Conservation (phyloP, 2,797 vertebrate species). For the Gadopsis bispinosus region DNA sequence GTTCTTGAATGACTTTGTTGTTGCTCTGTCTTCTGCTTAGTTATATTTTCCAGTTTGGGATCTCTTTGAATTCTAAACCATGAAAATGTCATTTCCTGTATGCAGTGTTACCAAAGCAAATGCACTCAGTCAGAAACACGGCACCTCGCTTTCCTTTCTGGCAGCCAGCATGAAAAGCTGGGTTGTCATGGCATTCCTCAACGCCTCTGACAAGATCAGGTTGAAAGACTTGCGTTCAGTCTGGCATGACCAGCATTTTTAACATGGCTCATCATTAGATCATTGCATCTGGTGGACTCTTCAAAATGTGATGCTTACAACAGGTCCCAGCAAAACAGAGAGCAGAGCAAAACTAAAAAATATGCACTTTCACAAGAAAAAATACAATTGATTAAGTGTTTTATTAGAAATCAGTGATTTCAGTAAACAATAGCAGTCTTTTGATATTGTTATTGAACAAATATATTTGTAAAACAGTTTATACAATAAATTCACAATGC, state of each 20-base stretch:
- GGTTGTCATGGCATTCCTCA: neutral
- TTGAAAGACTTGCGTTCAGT: neutral
- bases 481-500: conserved; percentile 50
- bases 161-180: neutral
- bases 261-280: neutral
- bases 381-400: conserved; percentile 19
- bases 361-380: neutral
- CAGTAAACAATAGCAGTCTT: conserved; percentile 29
- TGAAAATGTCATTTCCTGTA: neutral
- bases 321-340: neutral
- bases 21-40: too few species aligned
- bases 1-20: neutral
- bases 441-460: conserved; percentile 1
- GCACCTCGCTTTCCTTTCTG: neutral
- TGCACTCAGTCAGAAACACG: neutral
- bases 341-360: conserved; percentile 1
- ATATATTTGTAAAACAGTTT: conserved; percentile 17
- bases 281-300: neutral
- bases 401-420: conserved; percentile 65
- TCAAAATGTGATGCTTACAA: neutral
- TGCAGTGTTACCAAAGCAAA: neutral
- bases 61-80: neutral
- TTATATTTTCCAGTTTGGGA: neutral
- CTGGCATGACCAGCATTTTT: neutral
- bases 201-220: neutral